These are phyloP conservation scores for Caretta caretta DNA, from an alignment of 2,113 vertebrate genomes.

Conservation along the genomic window DNA sequence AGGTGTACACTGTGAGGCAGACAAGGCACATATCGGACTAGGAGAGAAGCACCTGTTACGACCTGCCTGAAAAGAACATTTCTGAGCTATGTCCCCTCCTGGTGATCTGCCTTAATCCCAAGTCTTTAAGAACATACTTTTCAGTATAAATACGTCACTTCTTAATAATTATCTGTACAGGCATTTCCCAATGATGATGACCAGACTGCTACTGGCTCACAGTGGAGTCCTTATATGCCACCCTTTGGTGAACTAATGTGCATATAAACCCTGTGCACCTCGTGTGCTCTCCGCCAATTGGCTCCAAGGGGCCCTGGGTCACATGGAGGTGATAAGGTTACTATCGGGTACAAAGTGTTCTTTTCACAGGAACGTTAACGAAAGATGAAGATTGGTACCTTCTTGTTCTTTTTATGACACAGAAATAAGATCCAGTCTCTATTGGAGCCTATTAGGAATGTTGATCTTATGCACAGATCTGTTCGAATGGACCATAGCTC, in stretches of 20 bases:
- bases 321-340: not conserved
- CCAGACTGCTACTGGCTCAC: no score
- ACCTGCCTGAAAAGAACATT: not conserved
- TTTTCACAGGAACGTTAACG: not conserved
- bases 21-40: not conserved
- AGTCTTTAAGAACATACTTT: not conserved
- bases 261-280: not conserved
- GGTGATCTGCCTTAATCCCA: not conserved
- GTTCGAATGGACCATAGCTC: not conserved
- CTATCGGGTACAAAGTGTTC: not conserved
- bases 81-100: not conserved
- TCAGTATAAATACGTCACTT: not conserved
- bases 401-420: no score
- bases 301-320: no score
- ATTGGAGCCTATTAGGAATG: not conserved
- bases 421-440: accelerated
- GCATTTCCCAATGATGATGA: no score
- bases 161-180: not conserved
- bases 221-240: not conserved
- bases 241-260: not conserved
- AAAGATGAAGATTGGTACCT: not conserved
- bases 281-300: not conserved
- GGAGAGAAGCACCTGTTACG: not conserved
- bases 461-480: not conserved
- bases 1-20: no score